Conservation (phyloP, 2,888 invertebrate genomes). For the Ennomos quercinarius region DNA sequence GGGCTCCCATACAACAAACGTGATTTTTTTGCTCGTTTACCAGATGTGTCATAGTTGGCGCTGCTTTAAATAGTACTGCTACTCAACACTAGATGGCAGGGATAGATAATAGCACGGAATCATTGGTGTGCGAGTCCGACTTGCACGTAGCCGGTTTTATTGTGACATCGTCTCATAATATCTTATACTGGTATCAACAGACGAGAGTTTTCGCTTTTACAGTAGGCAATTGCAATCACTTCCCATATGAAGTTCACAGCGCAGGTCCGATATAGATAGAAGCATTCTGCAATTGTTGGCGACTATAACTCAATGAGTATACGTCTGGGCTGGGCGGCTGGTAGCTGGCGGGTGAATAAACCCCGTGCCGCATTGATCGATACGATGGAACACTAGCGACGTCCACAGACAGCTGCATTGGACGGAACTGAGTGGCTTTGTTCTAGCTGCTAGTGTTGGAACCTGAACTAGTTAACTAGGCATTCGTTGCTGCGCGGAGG, state of each 20-base stretch:
- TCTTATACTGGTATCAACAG: too few species aligned
- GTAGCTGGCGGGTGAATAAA: conserved; percentile 46
- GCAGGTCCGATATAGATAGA: conserved; percentile 32
- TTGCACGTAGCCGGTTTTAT: too few species aligned
- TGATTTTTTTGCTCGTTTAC: too few species aligned
- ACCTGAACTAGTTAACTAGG: background rate
- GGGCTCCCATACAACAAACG: too few species aligned
- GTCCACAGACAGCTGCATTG: conserved; percentile 31
- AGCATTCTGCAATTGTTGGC: conserved; percentile 40
- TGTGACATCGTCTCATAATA: too few species aligned
- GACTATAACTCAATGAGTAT: conserved; percentile 50
- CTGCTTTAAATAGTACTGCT: too few species aligned
- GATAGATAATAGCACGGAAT: too few species aligned
- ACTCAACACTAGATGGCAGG: too few species aligned
- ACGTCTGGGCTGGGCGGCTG: conserved; percentile 36
- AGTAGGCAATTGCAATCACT: conserved; percentile 9
- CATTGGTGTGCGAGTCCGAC: too few species aligned
- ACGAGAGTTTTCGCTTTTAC: background rate
- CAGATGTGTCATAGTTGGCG: too few species aligned
- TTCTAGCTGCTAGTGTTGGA: conserved; percentile 17
- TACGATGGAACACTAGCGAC: conserved; percentile 39
- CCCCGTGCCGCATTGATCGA: conserved; percentile 48
- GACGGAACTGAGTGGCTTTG: conserved; percentile 24
- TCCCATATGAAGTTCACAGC: conserved; percentile 10
- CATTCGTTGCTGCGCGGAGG: too few species aligned